Evolutionary conservation across 1,140 invertebrate genomes (phyloP), one percentile per base, ranked within the genome.

Genomic region (Diorhabda sublineata): DNA sequence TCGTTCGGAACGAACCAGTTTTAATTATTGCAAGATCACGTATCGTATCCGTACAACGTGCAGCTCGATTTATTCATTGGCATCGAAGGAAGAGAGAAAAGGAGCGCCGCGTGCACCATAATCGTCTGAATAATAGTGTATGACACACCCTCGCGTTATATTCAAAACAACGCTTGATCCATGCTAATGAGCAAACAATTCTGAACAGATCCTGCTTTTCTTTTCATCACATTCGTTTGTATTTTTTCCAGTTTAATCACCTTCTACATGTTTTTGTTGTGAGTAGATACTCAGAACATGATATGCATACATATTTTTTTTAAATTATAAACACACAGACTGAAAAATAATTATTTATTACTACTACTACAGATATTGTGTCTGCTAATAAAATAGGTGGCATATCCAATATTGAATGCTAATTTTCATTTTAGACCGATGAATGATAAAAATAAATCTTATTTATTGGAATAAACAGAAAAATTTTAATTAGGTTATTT

Each of bases 11-110:
- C 47, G 47, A 4, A 4, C 47, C 47, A 26, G 26, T 26, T 26
- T 52, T 52, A 52, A 52, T 52, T 52, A 52, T 52, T 52, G 47
- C 47, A 52, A 52, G 47, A 52, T 52, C 47, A 52, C 47, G 47
- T 52, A 52, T 52, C 47, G 6, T 52, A 3, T 52, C 2, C 1
- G 47, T 52, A 6, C 47, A 52, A n/a, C n/a, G 47, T 52, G 47
- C 47, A 8, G 6, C n/a, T 52, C 47, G 47, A 52, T 52, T 52
- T 26, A 52, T 52, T 52, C 47, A 52, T 52, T 52, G 6, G 6
- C 6, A 8, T 52, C 47, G 47, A 52, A n/a, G 47, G 47, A 52
- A 52, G 47, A 52, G 47, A 52, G 47, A 52, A 52, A 52, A 52
- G 47, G 47, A 52, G 47, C 47, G 47, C 47, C 47, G 47, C 47